These are phyloP conservation scores for Pachycephus smyrnensis DNA, from an alignment of 2,888 invertebrate genomes.

Conservation along the genomic window DNA sequence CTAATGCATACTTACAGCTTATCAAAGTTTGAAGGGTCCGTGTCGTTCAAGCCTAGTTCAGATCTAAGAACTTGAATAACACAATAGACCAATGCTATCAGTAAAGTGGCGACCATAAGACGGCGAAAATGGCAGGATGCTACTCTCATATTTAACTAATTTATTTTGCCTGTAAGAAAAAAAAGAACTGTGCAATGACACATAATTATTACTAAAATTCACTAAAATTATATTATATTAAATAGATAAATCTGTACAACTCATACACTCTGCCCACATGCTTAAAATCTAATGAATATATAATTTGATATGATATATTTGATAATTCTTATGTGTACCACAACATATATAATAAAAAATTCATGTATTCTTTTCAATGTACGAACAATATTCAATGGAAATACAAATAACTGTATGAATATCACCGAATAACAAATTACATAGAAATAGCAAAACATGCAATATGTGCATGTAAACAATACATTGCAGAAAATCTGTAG, in stretches of 20 bases:
- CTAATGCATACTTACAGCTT: slow-evolving; percentile 49
- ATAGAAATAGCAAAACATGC: neutral
- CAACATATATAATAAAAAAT: no score
- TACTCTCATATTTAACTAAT: slow-evolving; percentile 49
- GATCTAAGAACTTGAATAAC: slow-evolving; percentile 48
- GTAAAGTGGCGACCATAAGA: slow-evolving; percentile 36
- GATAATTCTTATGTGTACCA: no score
- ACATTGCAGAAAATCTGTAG: neutral
- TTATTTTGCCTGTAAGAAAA: slow-evolving; percentile 20
- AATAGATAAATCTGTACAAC: neutral
- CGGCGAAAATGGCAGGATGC: slow-evolving; percentile 49
- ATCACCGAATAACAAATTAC: neutral
- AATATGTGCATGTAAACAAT: no score
- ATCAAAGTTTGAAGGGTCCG: slow-evolving; percentile 45
- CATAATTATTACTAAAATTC: slow-evolving; percentile 10
- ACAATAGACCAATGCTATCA: slow-evolving; percentile 45
- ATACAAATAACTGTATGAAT: neutral
- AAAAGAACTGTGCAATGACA: slow-evolving; percentile 19
- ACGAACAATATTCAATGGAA: no score
- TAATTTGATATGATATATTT: neutral
- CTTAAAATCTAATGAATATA: neutral
- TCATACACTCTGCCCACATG: neutral
- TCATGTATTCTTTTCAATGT: neutral
- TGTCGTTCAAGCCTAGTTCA: slow-evolving; percentile 41
- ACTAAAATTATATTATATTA: slow-evolving; percentile 13